Percentiles rank a stretch among this genome's conserved stretches.
phyloP scores from a whole-genome alignment of 2,797 vertebrate species.

The Coracias cyanogaster region DNA sequence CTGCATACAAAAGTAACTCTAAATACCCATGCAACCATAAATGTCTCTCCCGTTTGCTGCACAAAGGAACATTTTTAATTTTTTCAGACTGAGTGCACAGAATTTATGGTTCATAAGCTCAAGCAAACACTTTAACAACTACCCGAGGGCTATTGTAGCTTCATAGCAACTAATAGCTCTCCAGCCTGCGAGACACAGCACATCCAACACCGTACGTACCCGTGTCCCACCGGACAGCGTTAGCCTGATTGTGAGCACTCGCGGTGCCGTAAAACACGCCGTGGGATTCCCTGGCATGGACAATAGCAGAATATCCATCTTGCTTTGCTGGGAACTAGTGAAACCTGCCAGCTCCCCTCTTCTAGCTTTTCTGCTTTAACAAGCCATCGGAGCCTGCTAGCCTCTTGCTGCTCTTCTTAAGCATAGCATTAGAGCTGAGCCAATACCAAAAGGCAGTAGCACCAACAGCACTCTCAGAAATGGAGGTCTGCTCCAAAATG shows the following conservation, averaged over 20 bases:
- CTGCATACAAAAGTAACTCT: neutral
- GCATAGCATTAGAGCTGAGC: neutral
- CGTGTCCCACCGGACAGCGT: accelerated
- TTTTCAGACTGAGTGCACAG: neutral
- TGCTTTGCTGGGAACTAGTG: neutral
- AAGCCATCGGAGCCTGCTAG: neutral
- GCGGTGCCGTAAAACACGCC: accelerated
- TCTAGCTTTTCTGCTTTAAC: neutral
- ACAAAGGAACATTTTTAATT: accelerated
- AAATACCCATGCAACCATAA: neutral
- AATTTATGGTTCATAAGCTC: neutral
- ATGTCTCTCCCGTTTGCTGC: neutral
- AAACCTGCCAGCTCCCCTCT: neutral
- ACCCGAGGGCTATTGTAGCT: neutral
- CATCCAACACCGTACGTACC: accelerated
- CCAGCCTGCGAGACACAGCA: neutral
- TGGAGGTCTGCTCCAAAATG: neutral
- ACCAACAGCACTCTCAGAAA: neutral
- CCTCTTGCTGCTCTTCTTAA: neutral
- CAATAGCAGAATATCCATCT: neutral
- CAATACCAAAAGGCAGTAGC: neutral
- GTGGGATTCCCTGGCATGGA: neutral
- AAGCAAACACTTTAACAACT: neutral
- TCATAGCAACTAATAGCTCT: neutral
- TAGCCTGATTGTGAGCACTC: accelerated